Conservation (phyloP, 2,888 invertebrate species). For the Tenthredo notha region DNA sequence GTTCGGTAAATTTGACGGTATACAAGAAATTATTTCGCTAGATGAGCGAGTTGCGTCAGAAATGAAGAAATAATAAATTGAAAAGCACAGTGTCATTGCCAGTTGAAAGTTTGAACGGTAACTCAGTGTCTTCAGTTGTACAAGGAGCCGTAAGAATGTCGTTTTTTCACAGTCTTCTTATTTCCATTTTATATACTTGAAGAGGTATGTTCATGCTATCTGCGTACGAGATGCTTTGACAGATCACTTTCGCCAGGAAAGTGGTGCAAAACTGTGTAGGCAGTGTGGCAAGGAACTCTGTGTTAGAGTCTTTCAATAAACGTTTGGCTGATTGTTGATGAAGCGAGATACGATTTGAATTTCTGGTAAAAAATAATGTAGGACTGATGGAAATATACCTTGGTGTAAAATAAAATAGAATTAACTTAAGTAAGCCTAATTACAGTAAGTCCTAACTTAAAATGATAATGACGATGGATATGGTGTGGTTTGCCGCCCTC, state of each 20-base stretch:
- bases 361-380: neutral
- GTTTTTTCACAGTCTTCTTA: neutral
- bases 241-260: conserved; percentile 74
- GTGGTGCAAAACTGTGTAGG: conserved; percentile 72
- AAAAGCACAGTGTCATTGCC: neutral
- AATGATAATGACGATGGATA: conserved; percentile 44
- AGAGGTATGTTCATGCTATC: neutral
- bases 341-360: conserved; percentile 6
- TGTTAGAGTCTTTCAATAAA: neutral
- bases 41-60: neutral
- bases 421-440: conserved; percentile 27
- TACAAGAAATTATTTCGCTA: neutral
- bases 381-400: conserved; percentile 36
- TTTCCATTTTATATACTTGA: neutral
- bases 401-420: conserved; percentile 34
- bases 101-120: conserved; percentile 6
- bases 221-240: conserved; percentile 65
- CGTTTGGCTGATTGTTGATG: conserved; percentile 11
- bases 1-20: too few species aligned
- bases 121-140: neutral
- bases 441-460: conserved; percentile 28
- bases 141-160: neutral
- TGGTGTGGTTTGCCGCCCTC: conserved; percentile 50
- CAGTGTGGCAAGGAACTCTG: conserved; percentile 54
- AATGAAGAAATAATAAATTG: neutral